phyloP scores from a whole-genome alignment of 2,888 invertebrate species.

The Acrobasis suavella region DNA sequence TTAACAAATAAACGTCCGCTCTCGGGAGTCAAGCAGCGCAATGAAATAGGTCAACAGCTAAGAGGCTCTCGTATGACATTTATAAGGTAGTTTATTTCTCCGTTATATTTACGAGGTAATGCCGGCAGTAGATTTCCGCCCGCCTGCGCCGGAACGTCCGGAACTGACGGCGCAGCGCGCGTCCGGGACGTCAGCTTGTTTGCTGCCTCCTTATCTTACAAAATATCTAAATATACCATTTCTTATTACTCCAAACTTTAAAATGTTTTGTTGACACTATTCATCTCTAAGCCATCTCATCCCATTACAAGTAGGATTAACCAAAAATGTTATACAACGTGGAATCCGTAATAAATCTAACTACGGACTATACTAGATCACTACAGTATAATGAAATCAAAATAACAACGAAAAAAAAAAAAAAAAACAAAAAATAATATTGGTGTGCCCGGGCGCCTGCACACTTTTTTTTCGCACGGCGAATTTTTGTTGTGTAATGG shows the following conservation, averaged over 20 bases:
- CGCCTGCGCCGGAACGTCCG: slow-evolving; percentile 47
- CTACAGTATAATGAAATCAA: too few relatives aligned
- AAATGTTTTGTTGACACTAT: too few relatives aligned
- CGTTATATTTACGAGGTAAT: slow-evolving; percentile 52
- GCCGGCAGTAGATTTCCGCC: slow-evolving; percentile 53
- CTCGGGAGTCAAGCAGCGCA: slow-evolving; percentile 23
- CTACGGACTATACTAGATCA: too few relatives aligned
- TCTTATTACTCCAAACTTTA: not conserved
- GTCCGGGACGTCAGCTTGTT: slow-evolving; percentile 68
- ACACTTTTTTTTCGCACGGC: too few relatives aligned
- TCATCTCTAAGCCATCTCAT: too few relatives aligned
- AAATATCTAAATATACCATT: not conserved
- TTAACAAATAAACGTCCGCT: slow-evolving; percentile 4
- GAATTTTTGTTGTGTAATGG: too few relatives aligned
- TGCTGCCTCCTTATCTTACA: slow-evolving; percentile 53
- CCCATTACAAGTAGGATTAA: too few relatives aligned
- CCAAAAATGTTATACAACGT: too few relatives aligned
- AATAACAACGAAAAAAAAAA: too few relatives aligned
- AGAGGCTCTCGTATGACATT: slow-evolving; percentile 40
- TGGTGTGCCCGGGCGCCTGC: too few relatives aligned
- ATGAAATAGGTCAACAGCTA: slow-evolving; percentile 44
- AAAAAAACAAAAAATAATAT: too few relatives aligned
- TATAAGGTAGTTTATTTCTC: slow-evolving; percentile 46
- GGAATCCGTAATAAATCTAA: too few relatives aligned
- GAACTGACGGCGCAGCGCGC: slow-evolving; percentile 43